Conservation (phyloP, 2,888 invertebrate species). For the Caenorhabditis afra region DNA sequence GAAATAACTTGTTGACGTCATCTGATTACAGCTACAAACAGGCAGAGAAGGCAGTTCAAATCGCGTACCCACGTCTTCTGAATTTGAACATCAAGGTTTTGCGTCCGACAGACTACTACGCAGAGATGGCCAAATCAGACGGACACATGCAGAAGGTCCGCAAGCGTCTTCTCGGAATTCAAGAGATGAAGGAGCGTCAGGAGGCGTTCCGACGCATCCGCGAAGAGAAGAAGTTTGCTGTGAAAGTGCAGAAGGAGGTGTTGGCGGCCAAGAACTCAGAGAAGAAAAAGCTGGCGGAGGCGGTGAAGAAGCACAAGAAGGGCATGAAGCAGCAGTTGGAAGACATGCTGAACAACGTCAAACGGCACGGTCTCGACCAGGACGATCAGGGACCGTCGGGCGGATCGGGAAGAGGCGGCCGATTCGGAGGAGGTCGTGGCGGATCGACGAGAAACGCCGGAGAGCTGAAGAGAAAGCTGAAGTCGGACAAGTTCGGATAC, state of each 20-base stretch:
- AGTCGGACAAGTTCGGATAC: constrained; percentile 91
- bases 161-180: constrained; percentile 81
- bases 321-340: constrained; percentile 80
- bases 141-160: constrained; percentile 92
- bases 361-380: constrained; percentile 65
- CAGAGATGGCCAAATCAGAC: constrained; percentile 98
- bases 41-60: constrained; percentile 88
- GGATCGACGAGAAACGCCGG: constrained; percentile 55
- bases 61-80: constrained; percentile 88
- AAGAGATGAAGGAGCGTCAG: constrained; percentile 89
- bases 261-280: constrained; percentile 89
- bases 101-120: constrained; percentile 96
- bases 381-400: constrained; percentile 52
- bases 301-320: constrained; percentile 90
- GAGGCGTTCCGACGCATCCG: constrained; percentile 93
- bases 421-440: constrained; percentile 16
- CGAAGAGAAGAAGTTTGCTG: constrained; percentile 93
- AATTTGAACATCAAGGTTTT: constrained; percentile 82
- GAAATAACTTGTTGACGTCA: not conserved
- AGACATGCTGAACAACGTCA: constrained; percentile 79
- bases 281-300: constrained; percentile 92
- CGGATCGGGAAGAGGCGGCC: constrained; percentile 51
- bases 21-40: constrained; percentile 80
- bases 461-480: constrained; percentile 59
- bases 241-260: constrained; percentile 84